phyloP scores from a whole-genome alignment of 2,797 vertebrate species.

The Pterois miles region DNA sequence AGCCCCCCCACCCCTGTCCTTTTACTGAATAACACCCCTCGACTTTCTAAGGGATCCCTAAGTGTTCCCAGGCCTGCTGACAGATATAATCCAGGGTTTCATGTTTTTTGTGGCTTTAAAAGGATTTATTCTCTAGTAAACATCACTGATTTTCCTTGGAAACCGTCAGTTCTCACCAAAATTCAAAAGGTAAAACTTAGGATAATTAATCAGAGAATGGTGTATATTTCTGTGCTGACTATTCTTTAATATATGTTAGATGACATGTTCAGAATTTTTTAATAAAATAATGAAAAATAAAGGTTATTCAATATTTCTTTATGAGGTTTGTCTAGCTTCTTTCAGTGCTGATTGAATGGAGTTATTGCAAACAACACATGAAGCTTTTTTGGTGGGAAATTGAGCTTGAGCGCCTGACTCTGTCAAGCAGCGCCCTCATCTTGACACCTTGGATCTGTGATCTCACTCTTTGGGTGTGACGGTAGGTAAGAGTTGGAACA shows the following conservation, averaged over 20 bases:
- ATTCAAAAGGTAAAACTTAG: not conserved
- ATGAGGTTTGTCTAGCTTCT: not conserved
- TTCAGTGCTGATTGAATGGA: not conserved
- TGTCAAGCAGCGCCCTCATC: not conserved
- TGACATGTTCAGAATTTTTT: conserved; percentile 19
- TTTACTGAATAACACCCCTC: not conserved
- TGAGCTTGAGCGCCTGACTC: not conserved
- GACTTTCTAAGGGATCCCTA: not conserved
- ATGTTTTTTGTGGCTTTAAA: conserved; percentile 10
- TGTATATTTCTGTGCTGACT: conserved; percentile 20
- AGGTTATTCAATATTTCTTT: not conserved
- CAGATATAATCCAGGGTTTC: conserved; percentile 17
- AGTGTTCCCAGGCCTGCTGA: not conserved
- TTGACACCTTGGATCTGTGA: conserved; percentile 1
- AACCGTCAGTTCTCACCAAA: not conserved
- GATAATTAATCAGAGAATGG: conserved; percentile 1
- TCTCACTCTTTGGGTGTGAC: conserved; percentile 12
- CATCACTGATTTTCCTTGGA: not conserved
- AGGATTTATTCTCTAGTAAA: not conserved
- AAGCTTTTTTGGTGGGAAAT: not conserved
- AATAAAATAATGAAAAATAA: conserved; percentile 38
- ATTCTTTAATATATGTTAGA: conserved; percentile 24
- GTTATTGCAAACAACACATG: not conserved
- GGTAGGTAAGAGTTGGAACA: conserved; percentile 14
- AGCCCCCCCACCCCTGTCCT: not conserved